A percentile compares a stretch with the other conserved stretches of the same genome.
Conservation (phyloP, 2,113 vertebrate genomes). For the Chinchilla lanigera region DNA sequence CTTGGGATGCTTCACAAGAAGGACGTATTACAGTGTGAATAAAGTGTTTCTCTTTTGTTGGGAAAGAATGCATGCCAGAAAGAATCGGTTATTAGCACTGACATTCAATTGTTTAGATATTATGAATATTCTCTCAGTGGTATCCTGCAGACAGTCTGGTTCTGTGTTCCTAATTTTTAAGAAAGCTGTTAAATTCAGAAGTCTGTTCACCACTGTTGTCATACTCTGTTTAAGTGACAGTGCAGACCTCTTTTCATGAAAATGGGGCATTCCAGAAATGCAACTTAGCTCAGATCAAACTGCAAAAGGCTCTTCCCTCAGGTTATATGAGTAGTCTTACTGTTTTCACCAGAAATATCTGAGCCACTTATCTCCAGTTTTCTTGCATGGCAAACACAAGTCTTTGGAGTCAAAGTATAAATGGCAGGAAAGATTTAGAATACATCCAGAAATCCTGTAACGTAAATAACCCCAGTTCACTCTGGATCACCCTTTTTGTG, state of each 20-base stretch:
- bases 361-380: neutral
- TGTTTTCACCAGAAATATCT: neutral
- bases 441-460: neutral
- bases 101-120: conserved; percentile 66
- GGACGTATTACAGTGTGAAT: conserved; percentile 38
- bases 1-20: conserved; percentile 31
- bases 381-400: neutral
- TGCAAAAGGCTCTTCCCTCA: conserved; percentile 12
- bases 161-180: conserved; percentile 67
- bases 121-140: conserved; percentile 47
- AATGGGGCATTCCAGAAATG: conserved; percentile 29
- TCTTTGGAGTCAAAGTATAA: conserved; percentile 22
- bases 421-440: neutral
- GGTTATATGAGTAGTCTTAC: neutral
- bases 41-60: conserved; percentile 62
- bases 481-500: neutral
- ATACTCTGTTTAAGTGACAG: conserved; percentile 10
- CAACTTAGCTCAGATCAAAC: neutral
- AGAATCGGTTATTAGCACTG: conserved; percentile 55
- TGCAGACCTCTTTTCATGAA: conserved; percentile 16
- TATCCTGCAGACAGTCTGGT: conserved; percentile 50
- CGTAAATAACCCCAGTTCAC: neutral
- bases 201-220: conserved; percentile 13
- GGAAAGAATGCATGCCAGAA: conserved; percentile 52
- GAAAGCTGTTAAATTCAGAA: conserved; percentile 64